Conservation (phyloP, 2,797 vertebrate genomes). For the Epinephelus coioides region DNA sequence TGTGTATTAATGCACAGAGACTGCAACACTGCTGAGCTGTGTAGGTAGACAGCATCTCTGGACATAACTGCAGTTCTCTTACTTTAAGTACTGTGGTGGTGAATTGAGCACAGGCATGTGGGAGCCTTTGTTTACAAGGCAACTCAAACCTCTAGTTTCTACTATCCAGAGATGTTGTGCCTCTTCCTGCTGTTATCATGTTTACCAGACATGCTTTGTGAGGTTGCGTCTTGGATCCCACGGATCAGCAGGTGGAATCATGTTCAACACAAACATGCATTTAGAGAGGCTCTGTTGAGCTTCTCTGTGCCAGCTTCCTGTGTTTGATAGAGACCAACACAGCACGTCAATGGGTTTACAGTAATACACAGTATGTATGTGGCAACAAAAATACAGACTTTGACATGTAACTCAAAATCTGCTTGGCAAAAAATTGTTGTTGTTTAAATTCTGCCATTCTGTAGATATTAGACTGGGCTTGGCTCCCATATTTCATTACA, state of each 20-base stretch:
- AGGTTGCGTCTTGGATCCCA: background rate
- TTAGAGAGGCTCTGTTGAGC: conserved; percentile 27
- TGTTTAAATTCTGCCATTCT: no score
- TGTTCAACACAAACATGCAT: conserved; percentile 29
- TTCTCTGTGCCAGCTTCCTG: conserved; percentile 9
- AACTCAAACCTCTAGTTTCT: conserved; percentile 7
- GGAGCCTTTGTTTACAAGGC: conserved; percentile 25
- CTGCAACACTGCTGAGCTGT: no score
- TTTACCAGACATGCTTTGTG: conserved; percentile 28
- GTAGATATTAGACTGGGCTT: no score
- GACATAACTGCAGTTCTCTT: no score
- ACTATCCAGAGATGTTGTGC: background rate
- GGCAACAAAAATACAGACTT: conserved; percentile 12
- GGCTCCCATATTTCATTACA: no score
- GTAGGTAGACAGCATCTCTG: no score
- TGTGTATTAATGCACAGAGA: no score
- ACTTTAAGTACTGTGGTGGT: no score
- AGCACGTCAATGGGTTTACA: background rate
- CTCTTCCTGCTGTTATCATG: conserved; percentile 18
- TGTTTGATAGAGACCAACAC: conserved; percentile 10
- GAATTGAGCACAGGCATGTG: background rate
- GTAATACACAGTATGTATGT: no score
- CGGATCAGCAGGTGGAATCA: conserved; percentile 24
- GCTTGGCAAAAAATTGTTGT: no score
- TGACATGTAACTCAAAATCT: background rate